Evolutionary conservation across 2,888 invertebrate genomes (phyloP).

Genomic region (Gymnocheta viridis): DNA sequence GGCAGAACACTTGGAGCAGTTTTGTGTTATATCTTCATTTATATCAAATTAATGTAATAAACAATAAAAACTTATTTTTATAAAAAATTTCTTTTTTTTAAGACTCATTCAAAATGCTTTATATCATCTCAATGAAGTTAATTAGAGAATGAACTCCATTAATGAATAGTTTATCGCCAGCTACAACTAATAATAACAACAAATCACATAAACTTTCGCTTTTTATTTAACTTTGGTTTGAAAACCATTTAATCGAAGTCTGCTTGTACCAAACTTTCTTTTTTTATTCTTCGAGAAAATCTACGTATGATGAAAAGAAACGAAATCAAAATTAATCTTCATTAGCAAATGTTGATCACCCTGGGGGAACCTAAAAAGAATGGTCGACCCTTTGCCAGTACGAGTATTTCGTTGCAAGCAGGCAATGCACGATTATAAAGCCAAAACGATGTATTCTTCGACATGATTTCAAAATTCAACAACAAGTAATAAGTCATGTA

Average conservation of each 20-base stretch:
- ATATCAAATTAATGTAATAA: too few species aligned
- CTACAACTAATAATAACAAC: slow-evolving; percentile 4
- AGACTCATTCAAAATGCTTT: too few species aligned
- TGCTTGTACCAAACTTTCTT: slow-evolving; percentile 30
- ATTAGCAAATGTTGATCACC: slow-evolving; percentile 60
- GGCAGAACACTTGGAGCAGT: too few species aligned
- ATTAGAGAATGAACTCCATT: neutral
- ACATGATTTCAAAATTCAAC: slow-evolving; percentile 54
- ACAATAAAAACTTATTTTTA: too few species aligned
- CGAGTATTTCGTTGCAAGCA: slow-evolving; percentile 39
- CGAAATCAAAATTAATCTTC: slow-evolving; percentile 65
- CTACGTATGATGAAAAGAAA: slow-evolving; percentile 15
- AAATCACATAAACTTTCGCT: slow-evolving; percentile 20
- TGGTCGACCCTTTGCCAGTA: slow-evolving; percentile 32
- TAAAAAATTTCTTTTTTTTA: too few species aligned
- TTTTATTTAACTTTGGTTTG: neutral
- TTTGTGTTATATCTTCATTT: too few species aligned
- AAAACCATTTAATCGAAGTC: slow-evolving; percentile 36
- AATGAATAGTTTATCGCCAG: slow-evolving; percentile 31
- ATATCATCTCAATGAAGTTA: too few species aligned
- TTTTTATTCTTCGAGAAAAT: neutral
- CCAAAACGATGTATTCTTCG: slow-evolving; percentile 25
- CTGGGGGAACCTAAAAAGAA: slow-evolving; percentile 41
- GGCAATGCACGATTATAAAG: slow-evolving; percentile 39
- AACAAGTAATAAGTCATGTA: slow-evolving; percentile 54